Base-by-base conservation (phyloP, 2,113 vertebrate genomes). In the Probosciger aterrimus region DNA sequence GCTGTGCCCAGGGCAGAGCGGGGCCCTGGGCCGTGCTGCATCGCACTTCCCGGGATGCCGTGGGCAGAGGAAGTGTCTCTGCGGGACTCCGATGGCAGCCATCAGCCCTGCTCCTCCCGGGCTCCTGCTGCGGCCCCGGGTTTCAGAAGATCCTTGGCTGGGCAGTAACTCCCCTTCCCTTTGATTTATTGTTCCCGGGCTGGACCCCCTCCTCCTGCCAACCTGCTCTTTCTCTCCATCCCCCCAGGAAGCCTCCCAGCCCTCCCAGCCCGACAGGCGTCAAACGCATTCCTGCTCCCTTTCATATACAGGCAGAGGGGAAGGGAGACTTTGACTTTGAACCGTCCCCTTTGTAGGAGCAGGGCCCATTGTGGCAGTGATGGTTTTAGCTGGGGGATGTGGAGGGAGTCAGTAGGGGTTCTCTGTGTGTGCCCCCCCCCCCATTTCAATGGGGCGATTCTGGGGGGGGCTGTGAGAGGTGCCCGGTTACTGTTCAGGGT, bases 241-340 rank as follows among this genome's bases (percentile, higher is more conserved):
- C 63, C 95, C 83, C 92, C 68, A 86, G 95, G 97, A 96, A 92
- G 76, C 87, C 33, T 59, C 57, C 63, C 43, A 39, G 23, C n/a
- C 28, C 41, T 28, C 31, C 53, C 39, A 62, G 74, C 47, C 81
- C 81, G 33, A 46, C 57, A 65, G 55, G 43, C 84, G 93, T 96
- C 87, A 88, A 91, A 94, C 79, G 69, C 95, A 97, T 96, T 96
- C 95, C 89, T 84, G 47, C 43, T 90, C 55, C 71, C 90, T 96
- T 96, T 94, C 92, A 94, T 96, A 97, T 97, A 96, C 95, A 97
- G 94, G 35, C 85, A 0, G 63, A 94, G 85, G 82, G 79, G 94
- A 96, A 93, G 86, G 85, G 88, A 96, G 95, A 94, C 96, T 91
- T 92, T 97, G 97, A 97, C 97, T 97, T 97, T 97, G 97, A 97